phyloP scores from a whole-genome alignment of 2,113 vertebrate genomes.

The Coregonus clupeaformis region DNA sequence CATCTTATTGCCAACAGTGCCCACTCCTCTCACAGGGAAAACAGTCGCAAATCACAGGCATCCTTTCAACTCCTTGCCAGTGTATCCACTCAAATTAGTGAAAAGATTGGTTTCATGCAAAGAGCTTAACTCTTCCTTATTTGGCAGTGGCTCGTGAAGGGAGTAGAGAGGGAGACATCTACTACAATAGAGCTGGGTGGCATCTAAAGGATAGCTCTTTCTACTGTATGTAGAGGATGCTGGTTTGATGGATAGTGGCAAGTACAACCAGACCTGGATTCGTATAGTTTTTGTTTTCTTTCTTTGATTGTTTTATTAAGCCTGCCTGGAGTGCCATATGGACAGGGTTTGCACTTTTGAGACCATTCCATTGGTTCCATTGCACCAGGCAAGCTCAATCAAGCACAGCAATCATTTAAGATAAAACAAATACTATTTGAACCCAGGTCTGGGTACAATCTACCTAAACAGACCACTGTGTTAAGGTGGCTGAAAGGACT shows the following conservation, averaged over 20 bases:
- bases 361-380: too few species aligned
- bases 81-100: constrained; percentile 67
- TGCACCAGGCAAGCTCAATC: too few species aligned
- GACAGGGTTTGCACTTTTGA: too few species aligned
- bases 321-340: too few species aligned
- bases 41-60: constrained; percentile 58
- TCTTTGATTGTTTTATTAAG: too few species aligned
- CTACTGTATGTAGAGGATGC: constrained; percentile 39
- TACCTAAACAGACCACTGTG: constrained; percentile 21
- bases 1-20: constrained; percentile 57
- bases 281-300: too few species aligned
- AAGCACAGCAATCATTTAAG: too few species aligned
- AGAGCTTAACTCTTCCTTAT: constrained; percentile 54
- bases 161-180: constrained; percentile 23
- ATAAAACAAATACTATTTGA: too few species aligned
- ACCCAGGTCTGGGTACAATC: too few species aligned
- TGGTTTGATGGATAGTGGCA: constrained; percentile 14
- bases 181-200: constrained; percentile 43
- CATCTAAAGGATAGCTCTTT: constrained; percentile 41
- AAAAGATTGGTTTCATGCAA: constrained; percentile 59
- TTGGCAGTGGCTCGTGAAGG: constrained; percentile 55
- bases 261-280: too few species aligned
- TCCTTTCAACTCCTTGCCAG: constrained; percentile 68
- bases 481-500: constrained; percentile 64
- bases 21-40: constrained; percentile 44